Evolutionary conservation across 2,113 vertebrate species (phyloP).

Genomic region (Syrrhaptes paradoxus): DNA sequence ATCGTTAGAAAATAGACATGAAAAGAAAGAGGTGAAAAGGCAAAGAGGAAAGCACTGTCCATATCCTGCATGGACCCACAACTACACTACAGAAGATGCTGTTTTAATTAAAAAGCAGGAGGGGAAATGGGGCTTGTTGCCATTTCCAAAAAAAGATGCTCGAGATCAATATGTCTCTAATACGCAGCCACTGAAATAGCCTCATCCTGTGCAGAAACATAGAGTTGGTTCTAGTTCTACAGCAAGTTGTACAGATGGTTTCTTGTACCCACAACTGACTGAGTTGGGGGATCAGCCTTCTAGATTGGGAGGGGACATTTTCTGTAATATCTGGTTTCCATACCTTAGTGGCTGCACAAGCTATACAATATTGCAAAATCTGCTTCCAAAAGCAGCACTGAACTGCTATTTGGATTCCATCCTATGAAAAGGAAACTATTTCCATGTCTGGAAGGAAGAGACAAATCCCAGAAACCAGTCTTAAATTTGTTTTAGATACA

Average conservation of each 20-base stretch:
- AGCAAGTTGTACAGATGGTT: background rate
- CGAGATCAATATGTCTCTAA: background rate
- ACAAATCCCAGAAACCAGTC: background rate
- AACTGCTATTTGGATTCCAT: background rate
- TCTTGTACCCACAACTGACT: background rate
- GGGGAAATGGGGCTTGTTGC: background rate
- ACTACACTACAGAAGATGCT: background rate
- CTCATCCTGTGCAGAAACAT: background rate
- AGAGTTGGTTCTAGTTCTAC: background rate
- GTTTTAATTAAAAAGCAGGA: background rate
- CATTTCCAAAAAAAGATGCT: background rate
- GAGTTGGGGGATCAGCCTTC: background rate
- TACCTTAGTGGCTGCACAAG: background rate
- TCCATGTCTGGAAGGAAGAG: background rate
- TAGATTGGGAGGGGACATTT: background rate
- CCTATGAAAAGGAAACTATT: background rate
- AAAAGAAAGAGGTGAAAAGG: conserved; percentile 44
- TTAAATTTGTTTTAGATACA: conserved; percentile 12
- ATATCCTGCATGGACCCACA: background rate
- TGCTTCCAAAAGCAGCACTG: background rate
- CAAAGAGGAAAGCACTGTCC: background rate
- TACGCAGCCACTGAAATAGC: background rate
- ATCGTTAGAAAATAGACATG: conserved; percentile 3
- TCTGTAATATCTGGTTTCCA: background rate
- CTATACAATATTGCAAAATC: background rate